A percentile compares a stretch with the other conserved stretches of the same genome.
Evolutionary conservation across 2,888 invertebrate species (phyloP).

Genomic region (Bombylius major): DNA sequence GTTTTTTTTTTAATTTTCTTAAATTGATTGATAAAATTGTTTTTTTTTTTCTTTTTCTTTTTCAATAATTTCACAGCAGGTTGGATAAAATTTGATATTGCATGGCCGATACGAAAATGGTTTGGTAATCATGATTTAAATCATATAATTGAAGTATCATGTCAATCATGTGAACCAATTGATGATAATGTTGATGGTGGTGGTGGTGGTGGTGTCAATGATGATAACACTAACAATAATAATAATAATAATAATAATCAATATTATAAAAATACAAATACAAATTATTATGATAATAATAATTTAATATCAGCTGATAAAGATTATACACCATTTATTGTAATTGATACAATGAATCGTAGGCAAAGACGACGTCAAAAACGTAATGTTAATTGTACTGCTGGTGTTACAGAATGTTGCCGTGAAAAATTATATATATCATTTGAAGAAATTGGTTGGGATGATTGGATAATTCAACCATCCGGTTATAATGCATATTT

Average conservation of each 20-base stretch:
- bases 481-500: slow-evolving; percentile 77
- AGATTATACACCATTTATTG: slow-evolving; percentile 61
- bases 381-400: slow-evolving; percentile 54
- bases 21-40: too few relatives aligned
- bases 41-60: not conserved
- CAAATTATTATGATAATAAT: slow-evolving; percentile 22
- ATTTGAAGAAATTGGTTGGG: slow-evolving; percentile 77
- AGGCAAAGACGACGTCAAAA: slow-evolving; percentile 43
- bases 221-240: not conserved
- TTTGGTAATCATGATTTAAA: slow-evolving; percentile 51
- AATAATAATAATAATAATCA: not conserved
- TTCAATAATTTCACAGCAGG: slow-evolving; percentile 44
- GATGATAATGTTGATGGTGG: slow-evolving; percentile 32
- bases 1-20: too few relatives aligned
- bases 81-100: slow-evolving; percentile 69
- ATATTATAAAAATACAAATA: slow-evolving; percentile 18
- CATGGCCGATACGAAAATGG: slow-evolving; percentile 66
- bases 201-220: not conserved
- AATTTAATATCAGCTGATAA: slow-evolving; percentile 55
- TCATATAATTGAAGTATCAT: slow-evolving; percentile 63
- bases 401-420: slow-evolving; percentile 65
- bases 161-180: slow-evolving; percentile 59
- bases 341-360: slow-evolving; percentile 63
- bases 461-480: slow-evolving; percentile 75
- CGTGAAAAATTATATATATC: slow-evolving; percentile 69